Evolutionary conservation across 2,888 invertebrate genomes (phyloP).

Genomic region (Anaspis maculata): DNA sequence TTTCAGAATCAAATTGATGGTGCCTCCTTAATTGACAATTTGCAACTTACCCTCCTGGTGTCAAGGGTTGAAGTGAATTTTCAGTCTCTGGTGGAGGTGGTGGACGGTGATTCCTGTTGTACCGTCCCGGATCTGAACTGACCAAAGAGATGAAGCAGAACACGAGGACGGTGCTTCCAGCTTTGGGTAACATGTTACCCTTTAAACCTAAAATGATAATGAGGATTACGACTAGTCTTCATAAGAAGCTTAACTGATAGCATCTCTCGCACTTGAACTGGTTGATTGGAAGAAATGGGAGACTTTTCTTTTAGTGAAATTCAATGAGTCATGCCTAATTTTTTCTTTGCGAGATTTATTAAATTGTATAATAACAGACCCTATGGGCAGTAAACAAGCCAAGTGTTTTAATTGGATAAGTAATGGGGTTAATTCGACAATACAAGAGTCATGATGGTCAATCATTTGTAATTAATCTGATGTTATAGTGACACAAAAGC

Average conservation of each 20-base stretch:
- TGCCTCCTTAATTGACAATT: too few relatives aligned
- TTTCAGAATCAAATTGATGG: too few relatives aligned
- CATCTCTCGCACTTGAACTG: too few relatives aligned
- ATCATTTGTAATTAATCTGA: slow-evolving; percentile 10
- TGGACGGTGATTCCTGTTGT: slow-evolving; percentile 12
- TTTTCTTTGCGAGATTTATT: neutral
- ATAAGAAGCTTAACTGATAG: too few relatives aligned
- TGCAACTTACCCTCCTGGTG: slow-evolving; percentile 28
- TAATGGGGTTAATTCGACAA: slow-evolving; percentile 13
- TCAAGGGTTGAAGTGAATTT: slow-evolving; percentile 20
- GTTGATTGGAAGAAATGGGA: too few relatives aligned
- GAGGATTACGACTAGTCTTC: too few relatives aligned
- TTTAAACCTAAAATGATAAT: slow-evolving; percentile 2
- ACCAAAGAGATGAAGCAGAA: slow-evolving; percentile 5
- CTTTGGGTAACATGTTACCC: slow-evolving; percentile 5
- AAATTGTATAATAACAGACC: neutral
- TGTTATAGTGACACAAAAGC: too few relatives aligned
- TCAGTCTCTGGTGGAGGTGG: slow-evolving; percentile 17
- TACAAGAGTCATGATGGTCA: slow-evolving; percentile 11
- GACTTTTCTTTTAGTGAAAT: too few relatives aligned
- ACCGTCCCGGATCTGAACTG: slow-evolving; percentile 5
- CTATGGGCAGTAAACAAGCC: slow-evolving; percentile 1
- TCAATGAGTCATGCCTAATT: too few relatives aligned
- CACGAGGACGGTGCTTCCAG: slow-evolving; percentile 2
- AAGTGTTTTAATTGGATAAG: slow-evolving; percentile 11